Conservation (phyloP, 2,113 vertebrate species). For the Rissa tridactyla region DNA sequence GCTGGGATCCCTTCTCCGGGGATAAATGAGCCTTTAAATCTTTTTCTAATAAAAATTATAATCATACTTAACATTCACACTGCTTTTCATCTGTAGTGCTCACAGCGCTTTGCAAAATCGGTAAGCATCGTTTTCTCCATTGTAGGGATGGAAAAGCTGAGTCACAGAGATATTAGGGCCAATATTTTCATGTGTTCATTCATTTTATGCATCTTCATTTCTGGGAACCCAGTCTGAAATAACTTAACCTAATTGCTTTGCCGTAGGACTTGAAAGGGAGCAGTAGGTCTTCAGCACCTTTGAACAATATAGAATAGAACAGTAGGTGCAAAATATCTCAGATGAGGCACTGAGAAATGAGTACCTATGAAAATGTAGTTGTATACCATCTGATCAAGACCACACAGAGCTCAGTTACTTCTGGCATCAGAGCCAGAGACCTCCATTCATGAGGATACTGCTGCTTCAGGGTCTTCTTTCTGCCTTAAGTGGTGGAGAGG, state of each 20-base stretch:
- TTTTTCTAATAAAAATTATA: neutral
- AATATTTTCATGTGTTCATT: conserved; percentile 54
- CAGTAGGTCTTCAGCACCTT: conserved; percentile 56
- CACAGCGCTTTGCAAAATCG: neutral
- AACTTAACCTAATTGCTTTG: conserved; percentile 65
- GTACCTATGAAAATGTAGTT: conserved; percentile 14
- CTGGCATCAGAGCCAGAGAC: conserved; percentile 11
- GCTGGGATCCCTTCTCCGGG: neutral
- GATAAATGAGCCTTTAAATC: neutral
- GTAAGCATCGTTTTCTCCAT: neutral
- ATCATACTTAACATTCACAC: neutral
- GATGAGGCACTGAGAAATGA: conserved; percentile 3
- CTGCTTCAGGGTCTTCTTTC: conserved; percentile 16
- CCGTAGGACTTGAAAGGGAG: conserved; percentile 43
- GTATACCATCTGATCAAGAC: neutral
- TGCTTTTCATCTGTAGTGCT: neutral
- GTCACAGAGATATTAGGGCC: conserved; percentile 27
- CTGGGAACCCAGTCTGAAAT: conserved; percentile 59
- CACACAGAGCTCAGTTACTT: neutral
- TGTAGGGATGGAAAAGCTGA: conserved; percentile 45
- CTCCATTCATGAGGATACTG: neutral
- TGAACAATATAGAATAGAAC: conserved; percentile 42
- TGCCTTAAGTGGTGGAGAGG: neutral
- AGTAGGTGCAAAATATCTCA: conserved; percentile 15
- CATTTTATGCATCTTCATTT: conserved; percentile 59